Evolutionary conservation across 2,113 vertebrate species (phyloP).

Genomic region (Serilophus lunatus): DNA sequence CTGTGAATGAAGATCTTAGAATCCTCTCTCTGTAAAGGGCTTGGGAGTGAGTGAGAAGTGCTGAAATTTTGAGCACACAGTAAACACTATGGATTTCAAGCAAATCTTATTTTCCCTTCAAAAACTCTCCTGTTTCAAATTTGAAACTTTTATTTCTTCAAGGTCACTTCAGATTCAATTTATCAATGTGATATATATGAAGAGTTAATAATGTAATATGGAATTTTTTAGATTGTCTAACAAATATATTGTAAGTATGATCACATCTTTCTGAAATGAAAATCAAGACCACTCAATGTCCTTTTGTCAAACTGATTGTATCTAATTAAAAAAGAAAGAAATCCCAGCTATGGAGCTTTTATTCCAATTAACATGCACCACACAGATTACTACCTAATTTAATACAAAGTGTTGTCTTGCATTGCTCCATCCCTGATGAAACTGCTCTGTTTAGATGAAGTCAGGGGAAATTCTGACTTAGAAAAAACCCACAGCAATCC

Average conservation of each 20-base stretch:
- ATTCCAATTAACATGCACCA: conserved; percentile 46
- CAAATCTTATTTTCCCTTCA: background rate
- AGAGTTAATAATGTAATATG: conserved; percentile 49
- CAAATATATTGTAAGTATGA: conserved; percentile 52
- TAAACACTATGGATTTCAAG: conserved; percentile 1
- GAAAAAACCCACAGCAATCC: background rate
- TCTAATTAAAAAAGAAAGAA: conserved; percentile 64
- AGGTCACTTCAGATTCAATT: conserved; percentile 46
- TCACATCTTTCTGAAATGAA: conserved; percentile 62
- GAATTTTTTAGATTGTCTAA: conserved; percentile 36
- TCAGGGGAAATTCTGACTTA: background rate
- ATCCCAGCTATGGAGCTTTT: conserved; percentile 36
- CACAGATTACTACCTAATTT: conserved; percentile 34
- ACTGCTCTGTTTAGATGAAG: background rate
- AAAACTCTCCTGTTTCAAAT: conserved; percentile 2
- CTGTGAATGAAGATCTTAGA: conserved; percentile 12
- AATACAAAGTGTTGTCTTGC: conserved; percentile 9
- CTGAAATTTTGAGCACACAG: background rate
- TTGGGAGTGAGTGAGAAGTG: background rate
- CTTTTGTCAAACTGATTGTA: conserved; percentile 70
- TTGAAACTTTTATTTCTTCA: conserved; percentile 45
- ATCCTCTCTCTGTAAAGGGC: background rate
- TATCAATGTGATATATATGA: background rate
- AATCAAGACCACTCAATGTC: conserved; percentile 63
- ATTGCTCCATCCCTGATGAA: conserved; percentile 22